Percentiles rank a stretch among this genome's conserved stretches.
phyloP scores from a whole-genome alignment of 2,888 invertebrate species.

The Diplolepis rosae region DNA sequence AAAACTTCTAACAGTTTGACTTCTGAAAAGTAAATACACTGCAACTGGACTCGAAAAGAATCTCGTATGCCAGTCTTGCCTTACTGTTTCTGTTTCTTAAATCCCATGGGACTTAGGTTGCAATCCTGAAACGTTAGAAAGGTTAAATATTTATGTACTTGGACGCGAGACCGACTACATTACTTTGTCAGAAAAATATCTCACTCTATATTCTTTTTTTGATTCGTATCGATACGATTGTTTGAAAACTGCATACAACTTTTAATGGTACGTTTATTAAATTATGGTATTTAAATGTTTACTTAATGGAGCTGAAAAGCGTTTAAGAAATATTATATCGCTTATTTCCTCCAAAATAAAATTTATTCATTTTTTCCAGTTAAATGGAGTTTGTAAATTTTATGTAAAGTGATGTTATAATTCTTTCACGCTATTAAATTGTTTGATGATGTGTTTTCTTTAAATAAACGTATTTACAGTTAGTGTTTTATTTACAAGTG shows the following conservation, averaged over 20 bases:
- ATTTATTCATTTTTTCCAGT: no score
- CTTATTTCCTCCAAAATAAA: not conserved
- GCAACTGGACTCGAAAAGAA: constrained; percentile 24
- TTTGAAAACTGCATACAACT: not conserved
- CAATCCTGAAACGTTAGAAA: not conserved
- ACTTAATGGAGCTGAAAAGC: not conserved
- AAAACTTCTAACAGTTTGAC: not conserved
- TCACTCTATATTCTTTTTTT: not conserved
- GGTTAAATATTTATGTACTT: constrained; percentile 55
- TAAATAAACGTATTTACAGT: not conserved
- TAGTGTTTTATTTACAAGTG: not conserved
- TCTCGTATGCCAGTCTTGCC: constrained; percentile 28
- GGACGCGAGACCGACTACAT: constrained; percentile 48
- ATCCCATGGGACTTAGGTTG: constrained; percentile 13
- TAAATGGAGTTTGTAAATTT: no score
- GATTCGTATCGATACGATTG: not conserved
- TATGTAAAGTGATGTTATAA: not conserved
- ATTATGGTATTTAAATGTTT: not conserved
- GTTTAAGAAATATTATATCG: not conserved
- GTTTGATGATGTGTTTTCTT: not conserved
- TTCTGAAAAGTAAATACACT: no score
- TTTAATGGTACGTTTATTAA: not conserved
- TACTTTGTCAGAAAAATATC: constrained; percentile 36
- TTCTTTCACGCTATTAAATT: not conserved
- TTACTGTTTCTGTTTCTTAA: constrained; percentile 4